phyloP scores from a whole-genome alignment of 2,888 invertebrate species.

The Dynastes maya region DNA sequence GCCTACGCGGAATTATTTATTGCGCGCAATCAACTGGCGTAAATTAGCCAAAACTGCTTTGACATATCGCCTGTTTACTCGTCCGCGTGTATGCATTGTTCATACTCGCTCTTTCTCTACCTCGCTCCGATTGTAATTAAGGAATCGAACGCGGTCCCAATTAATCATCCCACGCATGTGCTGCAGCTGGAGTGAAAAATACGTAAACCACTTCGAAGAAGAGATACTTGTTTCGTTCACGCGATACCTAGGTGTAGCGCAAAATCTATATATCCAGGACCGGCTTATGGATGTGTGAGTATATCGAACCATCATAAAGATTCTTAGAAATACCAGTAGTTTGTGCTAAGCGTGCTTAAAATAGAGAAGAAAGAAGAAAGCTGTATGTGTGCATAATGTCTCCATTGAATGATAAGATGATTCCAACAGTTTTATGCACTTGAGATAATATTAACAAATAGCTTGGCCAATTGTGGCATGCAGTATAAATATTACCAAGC shows the following conservation, averaged over 20 bases:
- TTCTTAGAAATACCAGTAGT: too few species aligned
- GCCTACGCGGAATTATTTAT: conserved; percentile 20
- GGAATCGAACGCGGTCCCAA: conserved; percentile 51
- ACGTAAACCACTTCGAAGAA: conserved; percentile 43
- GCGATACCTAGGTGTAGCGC: conserved; percentile 52
- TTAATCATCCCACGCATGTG: conserved; percentile 57
- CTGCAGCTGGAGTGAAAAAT: conserved; percentile 40
- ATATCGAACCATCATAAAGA: too few species aligned
- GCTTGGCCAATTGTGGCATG: too few species aligned
- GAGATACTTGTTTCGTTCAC: conserved; percentile 55
- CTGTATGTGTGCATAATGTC: too few species aligned
- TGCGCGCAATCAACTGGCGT: conserved; percentile 32
- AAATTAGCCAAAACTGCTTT: conserved; percentile 46
- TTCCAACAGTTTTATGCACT: too few species aligned
- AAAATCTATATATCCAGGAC: conserved; percentile 23
- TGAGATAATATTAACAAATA: too few species aligned
- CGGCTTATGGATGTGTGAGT: conserved; percentile 2
- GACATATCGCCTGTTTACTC: conserved; percentile 46
- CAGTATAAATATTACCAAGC: too few species aligned
- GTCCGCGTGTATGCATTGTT: conserved; percentile 35
- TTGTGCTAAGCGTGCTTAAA: too few species aligned
- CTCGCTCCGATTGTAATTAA: conserved; percentile 49
- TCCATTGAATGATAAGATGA: too few species aligned
- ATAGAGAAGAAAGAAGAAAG: too few species aligned
- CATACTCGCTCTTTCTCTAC: conserved; percentile 19